phyloP scores from a whole-genome alignment of 2,888 invertebrate species.

The Coelopa pilipes region DNA sequence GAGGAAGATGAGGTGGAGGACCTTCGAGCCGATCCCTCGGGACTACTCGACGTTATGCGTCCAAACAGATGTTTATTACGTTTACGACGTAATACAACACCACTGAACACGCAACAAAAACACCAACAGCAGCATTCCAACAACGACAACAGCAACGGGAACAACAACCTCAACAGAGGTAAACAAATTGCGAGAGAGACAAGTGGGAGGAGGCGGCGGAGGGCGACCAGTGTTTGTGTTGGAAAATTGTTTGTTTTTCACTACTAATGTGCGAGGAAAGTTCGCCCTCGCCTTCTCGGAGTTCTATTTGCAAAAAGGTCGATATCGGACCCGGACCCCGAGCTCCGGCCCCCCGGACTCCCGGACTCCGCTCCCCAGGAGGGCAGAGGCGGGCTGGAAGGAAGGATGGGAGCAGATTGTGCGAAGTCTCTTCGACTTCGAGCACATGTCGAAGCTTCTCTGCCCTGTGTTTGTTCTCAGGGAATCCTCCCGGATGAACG shows the following conservation, averaged over 20 bases:
- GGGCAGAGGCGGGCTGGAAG: not conserved
- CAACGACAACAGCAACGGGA: not conserved
- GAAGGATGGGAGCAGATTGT: no score
- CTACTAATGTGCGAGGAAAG: no score
- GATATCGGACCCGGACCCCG: not conserved
- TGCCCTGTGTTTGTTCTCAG: not conserved
- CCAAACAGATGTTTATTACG: slow-evolving; percentile 7
- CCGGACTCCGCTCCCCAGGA: not conserved
- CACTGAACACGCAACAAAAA: not conserved
- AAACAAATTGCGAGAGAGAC: no score
- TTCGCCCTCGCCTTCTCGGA: not conserved
- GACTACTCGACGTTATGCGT: slow-evolving; percentile 2
- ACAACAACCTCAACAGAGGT: not conserved
- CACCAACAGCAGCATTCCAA: not conserved
- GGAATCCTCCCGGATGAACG: no score
- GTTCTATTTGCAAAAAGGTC: not conserved
- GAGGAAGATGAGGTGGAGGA: not conserved
- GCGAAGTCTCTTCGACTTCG: no score
- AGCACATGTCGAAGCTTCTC: not conserved
- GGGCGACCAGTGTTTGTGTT: no score
- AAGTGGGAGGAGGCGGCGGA: no score
- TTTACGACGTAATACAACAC: slow-evolving; percentile 10
- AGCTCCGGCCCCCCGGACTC: no score
- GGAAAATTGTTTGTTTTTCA: no score
- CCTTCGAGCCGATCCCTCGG: not conserved